Conservation (phyloP, 1,140 invertebrate species). For the Antheraea pernyi region DNA sequence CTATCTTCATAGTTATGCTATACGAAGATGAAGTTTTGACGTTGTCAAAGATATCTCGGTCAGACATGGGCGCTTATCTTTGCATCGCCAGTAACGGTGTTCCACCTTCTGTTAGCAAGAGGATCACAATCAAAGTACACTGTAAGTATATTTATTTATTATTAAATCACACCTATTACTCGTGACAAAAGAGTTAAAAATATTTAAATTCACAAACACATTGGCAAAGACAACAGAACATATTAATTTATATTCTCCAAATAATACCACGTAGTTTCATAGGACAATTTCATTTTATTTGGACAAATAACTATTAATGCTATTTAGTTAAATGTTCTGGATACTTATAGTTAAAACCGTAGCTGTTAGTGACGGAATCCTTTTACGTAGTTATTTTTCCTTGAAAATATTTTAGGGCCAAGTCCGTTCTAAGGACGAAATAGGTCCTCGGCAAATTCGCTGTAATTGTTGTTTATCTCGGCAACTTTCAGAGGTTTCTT, state of each 20-base stretch:
- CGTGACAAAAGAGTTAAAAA: no score
- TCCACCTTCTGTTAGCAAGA: conserved; percentile 90
- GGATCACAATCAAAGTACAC: conserved; percentile 90
- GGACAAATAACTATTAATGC: conserved; percentile 1
- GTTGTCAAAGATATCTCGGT: conserved; percentile 89
- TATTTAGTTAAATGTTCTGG: background rate
- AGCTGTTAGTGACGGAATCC: conserved; percentile 7
- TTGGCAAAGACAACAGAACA: background rate
- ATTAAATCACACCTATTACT: background rate
- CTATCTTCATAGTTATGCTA: conserved; percentile 73
- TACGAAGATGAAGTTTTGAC: conserved; percentile 87
- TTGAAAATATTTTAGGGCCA: conserved; percentile 17
- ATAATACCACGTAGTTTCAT: background rate
- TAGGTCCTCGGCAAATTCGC: conserved; percentile 45
- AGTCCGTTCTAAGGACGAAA: conserved; percentile 29
- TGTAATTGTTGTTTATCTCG: conserved; percentile 64
- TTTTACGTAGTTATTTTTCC: conserved; percentile 16
- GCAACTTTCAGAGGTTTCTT: conserved; percentile 55
- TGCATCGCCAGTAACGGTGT: conserved; percentile 92
- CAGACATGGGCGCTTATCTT: conserved; percentile 93
- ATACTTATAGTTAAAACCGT: background rate
- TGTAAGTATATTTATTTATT: conserved; percentile 84
- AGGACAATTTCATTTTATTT: background rate
- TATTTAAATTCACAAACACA: background rate
- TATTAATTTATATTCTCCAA: background rate